phyloP scores from a whole-genome alignment of 2,888 invertebrate genomes.

The Drosophila atripex region DNA sequence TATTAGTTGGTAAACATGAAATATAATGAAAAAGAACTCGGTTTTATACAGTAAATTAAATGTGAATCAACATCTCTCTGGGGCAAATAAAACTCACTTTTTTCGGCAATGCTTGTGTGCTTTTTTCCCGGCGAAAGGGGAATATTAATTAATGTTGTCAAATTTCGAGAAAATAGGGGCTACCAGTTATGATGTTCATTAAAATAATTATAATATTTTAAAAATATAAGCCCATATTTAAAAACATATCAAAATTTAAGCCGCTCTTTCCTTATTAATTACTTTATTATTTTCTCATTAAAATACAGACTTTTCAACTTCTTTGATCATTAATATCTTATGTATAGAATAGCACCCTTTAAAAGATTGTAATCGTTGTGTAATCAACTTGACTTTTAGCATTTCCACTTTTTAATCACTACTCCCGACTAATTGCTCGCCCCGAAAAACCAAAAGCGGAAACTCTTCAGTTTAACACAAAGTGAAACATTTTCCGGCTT shows the following conservation, averaged over 20 bases:
- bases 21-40: conserved; percentile 39
- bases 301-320: neutral
- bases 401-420: conserved; percentile 46
- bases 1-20: conserved; percentile 48
- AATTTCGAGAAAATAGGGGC: neutral
- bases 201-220: no score
- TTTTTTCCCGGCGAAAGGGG: neutral
- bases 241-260: no score
- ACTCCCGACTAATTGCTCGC: conserved; percentile 59
- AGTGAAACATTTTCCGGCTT: conserved; percentile 65
- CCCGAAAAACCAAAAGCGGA: conserved; percentile 51
- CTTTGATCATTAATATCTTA: neutral
- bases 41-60: conserved; percentile 41
- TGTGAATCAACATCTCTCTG: conserved; percentile 38
- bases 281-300: neutral
- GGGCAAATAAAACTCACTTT: conserved; percentile 25
- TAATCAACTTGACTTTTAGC: conserved; percentile 37
- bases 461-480: conserved; percentile 49
- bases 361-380: conserved; percentile 28
- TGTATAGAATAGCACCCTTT: neutral
- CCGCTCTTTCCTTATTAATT: no score
- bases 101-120: neutral
- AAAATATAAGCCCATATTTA: no score
- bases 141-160: conserved; percentile 16
- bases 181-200: no score